Conservation (phyloP, 2,888 invertebrate species). For the Hypena proboscidalis region DNA sequence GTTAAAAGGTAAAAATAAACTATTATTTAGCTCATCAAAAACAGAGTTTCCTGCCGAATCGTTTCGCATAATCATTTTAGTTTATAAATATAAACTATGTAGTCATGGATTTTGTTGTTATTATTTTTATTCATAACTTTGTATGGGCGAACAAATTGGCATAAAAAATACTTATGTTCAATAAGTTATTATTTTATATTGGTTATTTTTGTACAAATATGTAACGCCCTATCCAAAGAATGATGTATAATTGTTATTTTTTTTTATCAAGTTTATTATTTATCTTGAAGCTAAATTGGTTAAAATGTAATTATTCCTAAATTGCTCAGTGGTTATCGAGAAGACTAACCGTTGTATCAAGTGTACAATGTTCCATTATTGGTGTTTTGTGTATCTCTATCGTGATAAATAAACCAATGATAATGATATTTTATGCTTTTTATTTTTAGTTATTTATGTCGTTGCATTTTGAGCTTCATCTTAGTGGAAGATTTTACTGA, state of each 20-base stretch:
- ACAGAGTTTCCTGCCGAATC: slow-evolving; percentile 2
- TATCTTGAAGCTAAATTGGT: background rate
- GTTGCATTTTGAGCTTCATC: background rate
- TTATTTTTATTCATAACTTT: slow-evolving; percentile 11
- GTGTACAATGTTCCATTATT: slow-evolving; percentile 57
- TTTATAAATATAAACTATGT: slow-evolving; percentile 19
- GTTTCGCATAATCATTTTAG: slow-evolving; percentile 35
- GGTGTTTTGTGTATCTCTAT: slow-evolving; percentile 50
- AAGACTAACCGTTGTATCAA: slow-evolving; percentile 42
- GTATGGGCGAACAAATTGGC: slow-evolving; percentile 11
- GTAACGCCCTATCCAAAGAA: too few species aligned
- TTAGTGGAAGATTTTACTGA: too few species aligned
- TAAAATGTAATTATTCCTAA: slow-evolving; percentile 27
- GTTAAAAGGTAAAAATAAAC: too few species aligned
- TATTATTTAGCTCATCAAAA: slow-evolving; percentile 22
- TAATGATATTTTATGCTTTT: slow-evolving; percentile 32
- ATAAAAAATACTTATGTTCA: too few species aligned
- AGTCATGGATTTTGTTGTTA: slow-evolving; percentile 32
- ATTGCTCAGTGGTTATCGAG: slow-evolving; percentile 46
- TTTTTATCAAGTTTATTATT: slow-evolving; percentile 13
- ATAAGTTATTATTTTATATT: background rate
- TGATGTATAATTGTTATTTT: background rate
- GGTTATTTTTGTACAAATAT: background rate
- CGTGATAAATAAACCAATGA: slow-evolving; percentile 81
- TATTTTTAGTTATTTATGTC: slow-evolving; percentile 5